Conservation (phyloP, 1,140 invertebrate genomes). For the Drosophila bocqueti region DNA sequence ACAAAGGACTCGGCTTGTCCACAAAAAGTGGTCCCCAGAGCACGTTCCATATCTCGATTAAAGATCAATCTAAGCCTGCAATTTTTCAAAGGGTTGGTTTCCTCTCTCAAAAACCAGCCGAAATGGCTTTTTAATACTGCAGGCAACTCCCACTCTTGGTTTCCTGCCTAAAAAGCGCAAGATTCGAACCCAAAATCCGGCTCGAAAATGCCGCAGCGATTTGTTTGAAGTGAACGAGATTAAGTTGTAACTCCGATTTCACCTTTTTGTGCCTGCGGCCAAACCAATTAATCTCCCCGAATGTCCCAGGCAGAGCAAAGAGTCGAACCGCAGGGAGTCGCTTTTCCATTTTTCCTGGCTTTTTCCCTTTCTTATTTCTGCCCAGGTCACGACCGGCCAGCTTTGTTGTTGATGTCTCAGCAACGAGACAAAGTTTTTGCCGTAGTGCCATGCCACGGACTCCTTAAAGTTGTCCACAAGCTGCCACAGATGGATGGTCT, state of each 20-base stretch:
- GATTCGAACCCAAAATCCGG: slow-evolving; percentile 7
- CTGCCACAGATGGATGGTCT: slow-evolving; percentile 9
- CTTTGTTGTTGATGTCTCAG: slow-evolving; percentile 12
- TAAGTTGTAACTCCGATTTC: slow-evolving; percentile 47
- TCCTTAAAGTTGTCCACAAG: slow-evolving; percentile 50
- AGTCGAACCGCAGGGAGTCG: slow-evolving; percentile 24
- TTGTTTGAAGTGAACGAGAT: slow-evolving; percentile 50
- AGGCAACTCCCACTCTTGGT: slow-evolving; percentile 21
- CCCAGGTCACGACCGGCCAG: slow-evolving; percentile 48
- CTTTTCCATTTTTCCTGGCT: slow-evolving; percentile 46
- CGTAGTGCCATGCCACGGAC: neutral
- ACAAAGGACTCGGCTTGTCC: no score
- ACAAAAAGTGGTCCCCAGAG: neutral
- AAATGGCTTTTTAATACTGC: slow-evolving; percentile 30
- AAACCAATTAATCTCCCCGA: slow-evolving; percentile 72
- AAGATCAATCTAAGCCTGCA: slow-evolving; percentile 15
- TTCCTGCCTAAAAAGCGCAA: slow-evolving; percentile 1
- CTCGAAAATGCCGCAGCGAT: slow-evolving; percentile 18
- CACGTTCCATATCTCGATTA: slow-evolving; percentile 13
- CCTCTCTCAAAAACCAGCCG: neutral
- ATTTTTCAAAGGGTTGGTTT: slow-evolving; percentile 17
- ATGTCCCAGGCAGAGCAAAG: slow-evolving; percentile 19
- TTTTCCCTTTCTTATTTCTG: slow-evolving; percentile 34
- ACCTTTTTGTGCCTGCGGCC: slow-evolving; percentile 44
- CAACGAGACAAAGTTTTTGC: slow-evolving; percentile 38